Evolutionary conservation across 2,888 invertebrate genomes (phyloP).

Genomic region (Idaea aversata): DNA sequence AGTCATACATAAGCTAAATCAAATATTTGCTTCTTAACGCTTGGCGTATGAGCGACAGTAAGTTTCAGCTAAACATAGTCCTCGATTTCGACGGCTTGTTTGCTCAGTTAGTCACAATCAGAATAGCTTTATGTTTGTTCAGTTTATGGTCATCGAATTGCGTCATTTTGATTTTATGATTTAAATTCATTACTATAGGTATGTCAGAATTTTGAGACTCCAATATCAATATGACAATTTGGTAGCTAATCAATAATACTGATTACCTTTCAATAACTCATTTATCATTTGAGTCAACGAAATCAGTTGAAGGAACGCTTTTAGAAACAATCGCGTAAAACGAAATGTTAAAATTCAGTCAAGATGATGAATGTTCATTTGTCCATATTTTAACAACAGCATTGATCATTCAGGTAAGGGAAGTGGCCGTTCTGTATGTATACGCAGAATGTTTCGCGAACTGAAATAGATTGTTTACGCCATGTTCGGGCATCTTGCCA

Average conservation of each 20-base stretch:
- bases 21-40: slow-evolving; percentile 59
- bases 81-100: slow-evolving; percentile 34
- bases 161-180: slow-evolving; percentile 30
- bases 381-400: slow-evolving; percentile 22
- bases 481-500: slow-evolving; percentile 69
- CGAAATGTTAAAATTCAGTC: neutral
- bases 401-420: slow-evolving; percentile 33
- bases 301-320: neutral
- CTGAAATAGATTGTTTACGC: slow-evolving; percentile 79
- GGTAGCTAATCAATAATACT: neutral
- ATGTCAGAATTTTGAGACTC: neutral
- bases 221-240: neutral
- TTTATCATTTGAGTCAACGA: neutral
- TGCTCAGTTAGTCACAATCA: slow-evolving; percentile 40
- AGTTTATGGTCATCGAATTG: slow-evolving; percentile 26
- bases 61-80: slow-evolving; percentile 48
- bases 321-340: neutral
- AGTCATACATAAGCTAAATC: slow-evolving; percentile 57
- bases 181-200: neutral
- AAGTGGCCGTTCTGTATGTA: slow-evolving; percentile 51
- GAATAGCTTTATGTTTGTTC: slow-evolving; percentile 21
- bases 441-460: slow-evolving; percentile 61
- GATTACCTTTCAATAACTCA: neutral
- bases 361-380: neutral
- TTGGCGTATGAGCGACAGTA: slow-evolving; percentile 40